Base-by-base conservation (phyloP, 2,797 vertebrate species). In the Mionectes olivaceus region DNA sequence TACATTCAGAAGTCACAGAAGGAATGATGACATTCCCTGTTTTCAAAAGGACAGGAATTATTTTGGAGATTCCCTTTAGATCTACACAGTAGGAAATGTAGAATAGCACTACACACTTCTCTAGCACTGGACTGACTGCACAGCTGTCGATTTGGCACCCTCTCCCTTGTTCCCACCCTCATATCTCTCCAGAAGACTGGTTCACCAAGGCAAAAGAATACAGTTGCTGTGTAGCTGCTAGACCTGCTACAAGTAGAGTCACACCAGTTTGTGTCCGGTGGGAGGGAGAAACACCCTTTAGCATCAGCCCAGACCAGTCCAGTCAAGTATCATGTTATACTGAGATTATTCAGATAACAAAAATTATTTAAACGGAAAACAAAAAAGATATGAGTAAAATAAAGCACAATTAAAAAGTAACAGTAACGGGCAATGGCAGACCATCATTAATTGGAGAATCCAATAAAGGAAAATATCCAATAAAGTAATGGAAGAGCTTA, bases 351-450 rank as follows among this genome's bases (percentile, higher is more conserved):
- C 57, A 68, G 73, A 60, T 39, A 39, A 91, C 18, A 64, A 80
- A 84, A 79, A 69, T 27, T 23, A 50, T 32, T 87, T 65, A 16
- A 43, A 85, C 8, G 57, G 15, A 43, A 75, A 74, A 59, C 37
- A 71, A 53, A 67, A 60, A 65, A 55, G 1, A 1, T n/a, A 43
- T 4, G 6, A 13, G 16, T 35, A 84, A 86, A 81, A 84, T 43
- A 87, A 93, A 81, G 9, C 25, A 71, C 22, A 71, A 44, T 52
- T 88, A 81, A 77, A 81, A 90, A 75, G n/a, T 47, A 91, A 64
- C 14, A 33, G 33, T 30, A 53, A 75, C 11, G 3, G 33, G 19
- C 19, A 83, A 86, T 2, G 44, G 21, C 2, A 19, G n/a, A 71
- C 11, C 11, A 73, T 13, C 28, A 64, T 47, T 85, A 85, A 59